Evolutionary conservation across 2,113 vertebrate genomes (phyloP), one percentile per base, ranked within the genome.

Genomic region (Rhabdornis inornatus): DNA sequence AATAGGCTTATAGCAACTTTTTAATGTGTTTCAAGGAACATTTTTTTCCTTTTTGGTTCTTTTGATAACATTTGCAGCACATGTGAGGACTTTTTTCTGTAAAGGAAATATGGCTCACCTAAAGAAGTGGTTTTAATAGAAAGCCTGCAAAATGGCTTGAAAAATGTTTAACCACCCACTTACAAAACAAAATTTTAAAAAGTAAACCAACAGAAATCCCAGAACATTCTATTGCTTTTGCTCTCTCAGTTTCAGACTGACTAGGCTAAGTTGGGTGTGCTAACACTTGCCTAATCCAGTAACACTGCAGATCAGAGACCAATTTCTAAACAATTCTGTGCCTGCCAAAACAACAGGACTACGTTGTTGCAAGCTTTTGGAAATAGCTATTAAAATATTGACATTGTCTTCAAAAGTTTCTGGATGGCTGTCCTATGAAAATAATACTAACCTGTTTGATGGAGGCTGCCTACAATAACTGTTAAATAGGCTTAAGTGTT

Each of bases 341-440:
- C 89, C 75, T 92, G 89, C 70, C 44, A 69, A 55, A 95, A 56
- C 45, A 91, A 70, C 30, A 80, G 45, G 44, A 84, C 56, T 52
- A 50, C 42, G 19, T 76, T 82, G 57, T 18, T 90, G 63, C n/a
- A 92, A 59, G 68, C 86, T 86, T 96, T 89, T 93, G 90, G 83
- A 74, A 94, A 88, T 28, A 40, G n/a, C 84, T 94, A 9, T 90
- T 86, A 92, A 95, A 95, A 92, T 93, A 90, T 35, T 93, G 92
- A 50, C 71, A 35, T 92, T 90, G 70, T 81, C 64, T 93, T 90
- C 76, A 93, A 68, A 92, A 65, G 90, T 64, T 95, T 94, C 88
- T 90, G 69, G 83, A 60, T 95, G 49, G 53, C 65, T 95, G 79
- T 90, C 44, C n/a, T 92, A 15, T 59, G 60, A 85, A 90, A 94